phyloP scores from a whole-genome alignment of 2,113 vertebrate genomes.

The Oceanodroma tethys region DNA sequence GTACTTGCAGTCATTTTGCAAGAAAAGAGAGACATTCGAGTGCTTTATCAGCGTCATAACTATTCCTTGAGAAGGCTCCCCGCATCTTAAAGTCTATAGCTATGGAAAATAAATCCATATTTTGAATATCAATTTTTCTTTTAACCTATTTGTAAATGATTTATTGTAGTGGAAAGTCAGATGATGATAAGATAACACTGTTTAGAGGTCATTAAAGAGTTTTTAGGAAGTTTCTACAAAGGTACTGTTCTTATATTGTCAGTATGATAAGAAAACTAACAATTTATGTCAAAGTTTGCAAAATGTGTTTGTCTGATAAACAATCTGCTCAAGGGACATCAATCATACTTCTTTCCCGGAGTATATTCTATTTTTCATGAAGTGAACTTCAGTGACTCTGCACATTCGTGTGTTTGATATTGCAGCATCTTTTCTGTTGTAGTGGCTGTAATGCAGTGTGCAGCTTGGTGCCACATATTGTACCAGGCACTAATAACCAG shows the following conservation, averaged over 20 bases:
- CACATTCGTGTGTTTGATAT: slow-evolving; percentile 45
- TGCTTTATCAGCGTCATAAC: slow-evolving; percentile 59
- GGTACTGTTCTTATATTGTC: slow-evolving; percentile 69
- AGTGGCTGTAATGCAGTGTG: neutral
- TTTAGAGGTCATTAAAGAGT: slow-evolving; percentile 84
- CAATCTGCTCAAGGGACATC: slow-evolving; percentile 74
- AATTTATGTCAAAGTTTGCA: slow-evolving; percentile 83
- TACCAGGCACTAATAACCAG: neutral
- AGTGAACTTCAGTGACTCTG: slow-evolving; percentile 74
- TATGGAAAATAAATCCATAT: slow-evolving; percentile 74
- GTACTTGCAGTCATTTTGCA: too few species aligned
- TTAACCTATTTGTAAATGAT: slow-evolving; percentile 78
- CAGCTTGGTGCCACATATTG: neutral
- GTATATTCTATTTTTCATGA: slow-evolving; percentile 78
- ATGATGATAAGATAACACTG: slow-evolving; percentile 80
- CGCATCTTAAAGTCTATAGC: slow-evolving; percentile 55
- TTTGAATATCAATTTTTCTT: slow-evolving; percentile 72
- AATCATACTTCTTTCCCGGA: slow-evolving; percentile 72
- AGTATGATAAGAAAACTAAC: slow-evolving; percentile 77
- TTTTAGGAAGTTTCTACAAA: slow-evolving; percentile 75
- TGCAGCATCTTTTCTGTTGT: neutral
- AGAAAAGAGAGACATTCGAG: slow-evolving; percentile 13
- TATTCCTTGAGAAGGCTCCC: slow-evolving; percentile 21
- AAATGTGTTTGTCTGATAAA: slow-evolving; percentile 84
- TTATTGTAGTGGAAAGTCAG: slow-evolving; percentile 76